These are phyloP conservation scores for Coleophora flavipennella DNA, from an alignment of 2,888 invertebrate species.

Conservation along the genomic window DNA sequence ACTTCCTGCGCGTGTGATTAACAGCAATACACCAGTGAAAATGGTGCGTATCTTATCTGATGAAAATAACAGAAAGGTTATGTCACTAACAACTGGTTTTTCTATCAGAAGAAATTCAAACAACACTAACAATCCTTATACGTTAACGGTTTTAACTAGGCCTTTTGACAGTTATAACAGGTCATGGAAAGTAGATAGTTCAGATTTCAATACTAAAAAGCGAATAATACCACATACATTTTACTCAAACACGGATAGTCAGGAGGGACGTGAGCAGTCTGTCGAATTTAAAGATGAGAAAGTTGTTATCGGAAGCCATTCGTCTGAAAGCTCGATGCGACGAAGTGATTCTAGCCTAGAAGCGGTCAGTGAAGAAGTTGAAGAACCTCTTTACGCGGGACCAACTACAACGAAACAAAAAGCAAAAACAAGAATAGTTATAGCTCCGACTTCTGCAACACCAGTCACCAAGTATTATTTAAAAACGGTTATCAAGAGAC, in stretches of 20 bases:
- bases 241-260: slow-evolving; percentile 22
- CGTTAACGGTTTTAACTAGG: slow-evolving; percentile 54
- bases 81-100: slow-evolving; percentile 65
- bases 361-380: slow-evolving; percentile 29
- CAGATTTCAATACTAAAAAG: slow-evolving; percentile 16
- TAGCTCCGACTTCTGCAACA: slow-evolving; percentile 21
- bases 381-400: slow-evolving; percentile 28
- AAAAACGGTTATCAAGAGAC: slow-evolving; percentile 45
- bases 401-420: slow-evolving; percentile 24
- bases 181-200: slow-evolving; percentile 17
- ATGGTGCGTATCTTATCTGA: slow-evolving; percentile 32
- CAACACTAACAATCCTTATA: slow-evolving; percentile 57
- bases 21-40: slow-evolving; percentile 38
- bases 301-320: slow-evolving; percentile 2
- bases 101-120: slow-evolving; percentile 55
- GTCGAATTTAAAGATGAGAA: slow-evolving; percentile 18
- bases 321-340: slow-evolving; percentile 26
- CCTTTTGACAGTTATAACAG: slow-evolving; percentile 42
- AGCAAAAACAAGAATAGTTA: slow-evolving; percentile 20
- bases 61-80: slow-evolving; percentile 41
- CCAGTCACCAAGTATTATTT: slow-evolving; percentile 43
- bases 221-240: slow-evolving; percentile 24
- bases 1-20: slow-evolving; percentile 42
- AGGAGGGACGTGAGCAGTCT: slow-evolving; percentile 27
- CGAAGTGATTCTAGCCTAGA: slow-evolving; percentile 33